Conservation (phyloP, 2,888 invertebrate species). For the Diarsia dahlii region DNA sequence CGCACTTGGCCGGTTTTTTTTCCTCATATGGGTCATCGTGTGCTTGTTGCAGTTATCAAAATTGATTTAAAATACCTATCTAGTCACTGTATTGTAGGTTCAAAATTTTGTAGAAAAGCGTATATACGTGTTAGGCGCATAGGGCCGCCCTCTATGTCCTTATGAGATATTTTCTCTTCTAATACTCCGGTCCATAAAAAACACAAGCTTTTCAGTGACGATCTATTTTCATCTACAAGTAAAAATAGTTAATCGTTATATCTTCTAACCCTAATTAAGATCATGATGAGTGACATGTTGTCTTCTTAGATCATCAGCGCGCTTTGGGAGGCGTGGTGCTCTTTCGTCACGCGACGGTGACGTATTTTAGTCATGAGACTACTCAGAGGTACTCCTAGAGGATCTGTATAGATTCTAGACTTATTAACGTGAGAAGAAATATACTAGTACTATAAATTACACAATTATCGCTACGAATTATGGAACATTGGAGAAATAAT, state of each 20-base stretch:
- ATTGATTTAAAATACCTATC: neutral
- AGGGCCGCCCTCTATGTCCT: neutral
- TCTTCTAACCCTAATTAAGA: conserved; percentile 16
- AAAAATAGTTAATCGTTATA: conserved; percentile 33
- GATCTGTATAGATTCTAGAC: neutral
- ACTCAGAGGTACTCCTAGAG: neutral
- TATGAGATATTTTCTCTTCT: neutral
- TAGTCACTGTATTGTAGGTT: neutral
- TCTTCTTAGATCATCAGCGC: neutral
- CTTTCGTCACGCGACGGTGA: conserved; percentile 24
- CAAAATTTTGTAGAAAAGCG: neutral
- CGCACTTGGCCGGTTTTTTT: too few species aligned
- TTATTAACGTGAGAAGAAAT: neutral
- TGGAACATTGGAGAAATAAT: neutral
- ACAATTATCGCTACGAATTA: neutral
- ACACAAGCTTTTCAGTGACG: neutral
- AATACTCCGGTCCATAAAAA: neutral
- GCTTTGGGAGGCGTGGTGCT: neutral
- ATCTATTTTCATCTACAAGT: conserved; percentile 3
- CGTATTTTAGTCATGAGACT: neutral
- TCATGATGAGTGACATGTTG: conserved; percentile 18
- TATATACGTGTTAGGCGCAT: neutral
- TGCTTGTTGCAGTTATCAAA: neutral
- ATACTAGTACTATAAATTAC: neutral
- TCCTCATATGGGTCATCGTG: too few species aligned